These are phyloP conservation scores for Euwallacea similis DNA, from an alignment of 1,140 invertebrate genomes.

Conservation along the genomic window DNA sequence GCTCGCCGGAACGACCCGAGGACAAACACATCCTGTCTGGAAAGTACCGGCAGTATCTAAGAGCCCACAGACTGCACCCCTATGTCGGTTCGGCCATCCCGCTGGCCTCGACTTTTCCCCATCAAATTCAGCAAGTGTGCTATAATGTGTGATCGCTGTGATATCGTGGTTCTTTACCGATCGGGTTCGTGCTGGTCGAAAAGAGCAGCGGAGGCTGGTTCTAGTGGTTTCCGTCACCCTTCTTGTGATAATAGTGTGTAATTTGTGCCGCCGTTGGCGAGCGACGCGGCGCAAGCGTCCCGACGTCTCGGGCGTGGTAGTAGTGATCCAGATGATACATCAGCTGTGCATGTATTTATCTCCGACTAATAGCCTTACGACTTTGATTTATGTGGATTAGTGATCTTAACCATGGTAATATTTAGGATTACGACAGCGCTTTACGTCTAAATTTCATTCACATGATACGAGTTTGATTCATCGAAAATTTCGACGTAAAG, in stretches of 20 bases:
- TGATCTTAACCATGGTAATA: slow-evolving; percentile 16
- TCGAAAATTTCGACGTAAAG: background rate
- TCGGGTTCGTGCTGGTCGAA: slow-evolving; percentile 28
- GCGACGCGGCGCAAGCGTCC: slow-evolving; percentile 45
- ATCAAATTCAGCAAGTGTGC: slow-evolving; percentile 60
- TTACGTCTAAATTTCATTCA: no score
- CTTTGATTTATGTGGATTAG: slow-evolving; percentile 36
- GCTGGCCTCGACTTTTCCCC: slow-evolving; percentile 56
- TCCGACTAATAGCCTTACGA: slow-evolving; percentile 40
- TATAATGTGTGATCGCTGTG: slow-evolving; percentile 61
- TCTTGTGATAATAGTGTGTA: slow-evolving; percentile 55
- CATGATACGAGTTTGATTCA: no score
- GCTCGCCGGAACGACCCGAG: slow-evolving; percentile 50
- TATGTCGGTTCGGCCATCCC: slow-evolving; percentile 56
- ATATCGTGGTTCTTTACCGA: slow-evolving; percentile 43
- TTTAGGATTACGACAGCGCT: background rate
- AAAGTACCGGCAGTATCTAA: slow-evolving; percentile 60
- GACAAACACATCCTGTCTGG: slow-evolving; percentile 57
- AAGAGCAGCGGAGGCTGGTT: slow-evolving; percentile 34
- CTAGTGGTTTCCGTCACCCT: slow-evolving; percentile 46
- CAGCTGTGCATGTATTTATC: slow-evolving; percentile 48
- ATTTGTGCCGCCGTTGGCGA: slow-evolving; percentile 43
- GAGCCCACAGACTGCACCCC: slow-evolving; percentile 59
- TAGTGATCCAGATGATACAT: slow-evolving; percentile 51
- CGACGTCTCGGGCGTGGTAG: slow-evolving; percentile 51